Conservation (phyloP, 2,113 vertebrate species). For the Cinclus mexicanus region DNA sequence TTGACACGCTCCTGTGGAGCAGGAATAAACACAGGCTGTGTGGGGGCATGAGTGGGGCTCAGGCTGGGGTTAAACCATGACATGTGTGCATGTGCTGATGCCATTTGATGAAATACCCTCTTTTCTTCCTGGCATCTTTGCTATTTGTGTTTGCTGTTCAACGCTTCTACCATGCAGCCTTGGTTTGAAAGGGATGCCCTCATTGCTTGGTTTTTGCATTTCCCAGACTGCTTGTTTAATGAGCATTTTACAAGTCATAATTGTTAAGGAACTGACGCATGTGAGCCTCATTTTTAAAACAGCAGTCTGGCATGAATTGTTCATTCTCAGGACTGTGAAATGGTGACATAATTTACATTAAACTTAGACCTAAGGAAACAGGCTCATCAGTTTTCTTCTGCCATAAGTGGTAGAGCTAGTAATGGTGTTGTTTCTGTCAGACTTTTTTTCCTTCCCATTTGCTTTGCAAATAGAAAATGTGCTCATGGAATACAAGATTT, state of each 20-base stretch:
- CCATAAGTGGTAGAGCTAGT: not conserved
- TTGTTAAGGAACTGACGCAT: rapidly evolving
- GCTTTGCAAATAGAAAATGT: not conserved
- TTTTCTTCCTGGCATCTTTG: not conserved
- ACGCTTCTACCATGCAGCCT: not conserved
- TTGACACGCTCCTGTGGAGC: not conserved
- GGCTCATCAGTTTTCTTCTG: not conserved
- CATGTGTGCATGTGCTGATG: rapidly evolving
- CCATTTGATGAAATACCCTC: not conserved
- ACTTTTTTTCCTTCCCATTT: not conserved
- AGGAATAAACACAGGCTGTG: not conserved
- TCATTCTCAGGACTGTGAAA: not conserved
- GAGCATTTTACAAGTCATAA: not conserved
- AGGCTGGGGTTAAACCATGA: not conserved
- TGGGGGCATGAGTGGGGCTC: not conserved
- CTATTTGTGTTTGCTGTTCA: not conserved
- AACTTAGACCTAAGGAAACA: not conserved
- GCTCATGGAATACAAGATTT: not conserved
- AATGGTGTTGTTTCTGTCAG: not conserved
- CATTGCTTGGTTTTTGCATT: not conserved
- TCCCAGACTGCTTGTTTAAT: not conserved
- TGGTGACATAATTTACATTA: not conserved
- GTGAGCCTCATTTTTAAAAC: not conserved
- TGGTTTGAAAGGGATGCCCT: not conserved
- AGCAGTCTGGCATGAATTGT: not conserved